Evolutionary conservation across 2,113 vertebrate species (phyloP), one percentile per base, ranked within the genome.

Genomic region (Tyto alba): DNA sequence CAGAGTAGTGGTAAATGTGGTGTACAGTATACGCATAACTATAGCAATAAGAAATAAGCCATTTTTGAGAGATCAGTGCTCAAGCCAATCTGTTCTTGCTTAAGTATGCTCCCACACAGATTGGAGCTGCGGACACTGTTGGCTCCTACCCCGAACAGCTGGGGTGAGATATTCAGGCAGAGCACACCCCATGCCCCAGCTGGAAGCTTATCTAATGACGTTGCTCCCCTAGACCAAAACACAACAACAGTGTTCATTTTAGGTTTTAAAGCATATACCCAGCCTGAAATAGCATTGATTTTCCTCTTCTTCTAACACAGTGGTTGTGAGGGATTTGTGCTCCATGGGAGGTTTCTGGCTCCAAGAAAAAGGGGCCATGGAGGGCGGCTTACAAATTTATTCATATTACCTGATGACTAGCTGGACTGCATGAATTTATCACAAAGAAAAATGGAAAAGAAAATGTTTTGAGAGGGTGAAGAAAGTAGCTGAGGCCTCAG

Each of bases 21-120:
- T 25, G 53, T 36, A 36, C 8, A 9, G 50, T 30, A 23, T 22
- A 17, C 1, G 1, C 0, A 1, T 56, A 64, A 73, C 25, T 36
- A 22, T 13, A 50, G 26, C 36, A 50, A 6, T 41, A 50, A 57
- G 36, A 57, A 80, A 17, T 56, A n/a, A 41, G 23, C n/a, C 2
- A 1, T 48, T n/a, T 41, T 56, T 56, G 43, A 57, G 11, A 73
- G 8, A 25, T 48, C 13, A 34, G 17, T 13, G 56, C 56, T 53
- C 40, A 62, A 36, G 56, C 18, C 40, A 55, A 30, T 11, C 41
- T 48, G 10, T 30, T 56, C 48, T 56, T 48, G 48, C 23, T 9
- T 30, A 38, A 30, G 30, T 1, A 0, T 55, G 34, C 34, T 69
- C 21, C 45, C 45, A 43, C 20, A 32, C 62, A 59, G 23, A 43